Evolutionary conservation across 1,140 invertebrate genomes (phyloP).

Genomic region (Hypothenemus hampei): DNA sequence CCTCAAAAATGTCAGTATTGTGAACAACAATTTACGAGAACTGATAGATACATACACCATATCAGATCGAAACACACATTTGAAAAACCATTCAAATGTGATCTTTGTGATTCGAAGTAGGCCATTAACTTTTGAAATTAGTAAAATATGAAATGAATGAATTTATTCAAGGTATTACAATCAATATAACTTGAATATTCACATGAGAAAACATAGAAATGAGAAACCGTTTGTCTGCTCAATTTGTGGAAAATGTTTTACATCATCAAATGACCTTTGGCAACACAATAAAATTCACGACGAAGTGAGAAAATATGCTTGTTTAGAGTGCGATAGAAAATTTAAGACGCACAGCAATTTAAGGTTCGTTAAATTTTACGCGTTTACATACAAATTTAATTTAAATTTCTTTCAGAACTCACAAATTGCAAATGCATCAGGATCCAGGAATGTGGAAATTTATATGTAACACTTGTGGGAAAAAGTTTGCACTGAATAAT

Average conservation of each 20-base stretch:
- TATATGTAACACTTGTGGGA: conserved; percentile 20
- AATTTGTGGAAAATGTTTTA: conserved; percentile 29
- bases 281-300: conserved; percentile 33
- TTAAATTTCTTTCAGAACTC: conserved; percentile 13
- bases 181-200: conserved; percentile 24
- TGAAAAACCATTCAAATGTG: conserved; percentile 33
- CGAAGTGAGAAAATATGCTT: conserved; percentile 27
- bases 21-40: conserved; percentile 24
- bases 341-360: conserved; percentile 32
- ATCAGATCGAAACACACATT: conserved; percentile 31
- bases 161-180: conserved; percentile 19
- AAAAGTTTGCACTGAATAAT: conserved; percentile 23
- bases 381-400: too few relatives aligned
- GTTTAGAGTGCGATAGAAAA: conserved; percentile 24
- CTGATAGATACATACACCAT: conserved; percentile 23
- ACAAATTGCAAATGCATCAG: conserved; percentile 23
- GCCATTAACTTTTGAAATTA: neutral
- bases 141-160: too few relatives aligned
- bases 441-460: conserved; percentile 21
- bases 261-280: conserved; percentile 28
- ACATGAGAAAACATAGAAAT: conserved; percentile 29
- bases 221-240: conserved; percentile 32
- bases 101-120: conserved; percentile 30
- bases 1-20: conserved; percentile 27
- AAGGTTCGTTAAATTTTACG: too few relatives aligned